Evolutionary conservation across 1,140 invertebrate species (phyloP).

Genomic region (Phymorhynchus buccinoides): DNA sequence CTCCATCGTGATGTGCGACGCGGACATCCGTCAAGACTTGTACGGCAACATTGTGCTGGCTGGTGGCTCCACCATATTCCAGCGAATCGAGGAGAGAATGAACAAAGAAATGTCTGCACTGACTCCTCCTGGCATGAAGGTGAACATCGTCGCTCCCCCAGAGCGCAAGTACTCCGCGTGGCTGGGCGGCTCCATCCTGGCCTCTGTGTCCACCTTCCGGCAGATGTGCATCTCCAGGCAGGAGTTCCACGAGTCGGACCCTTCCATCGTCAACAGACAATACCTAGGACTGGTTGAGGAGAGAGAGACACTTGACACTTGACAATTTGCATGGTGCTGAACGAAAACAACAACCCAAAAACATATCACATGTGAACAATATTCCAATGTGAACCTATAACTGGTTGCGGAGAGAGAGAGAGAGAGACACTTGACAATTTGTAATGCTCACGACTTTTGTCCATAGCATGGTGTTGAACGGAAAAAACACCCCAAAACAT

Average conservation of each 20-base stretch:
- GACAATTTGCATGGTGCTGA: no score
- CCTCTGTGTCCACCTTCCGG: constrained; percentile 77
- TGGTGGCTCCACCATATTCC: constrained; percentile 49
- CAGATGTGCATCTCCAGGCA: constrained; percentile 53
- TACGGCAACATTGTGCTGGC: constrained; percentile 47
- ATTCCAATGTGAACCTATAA: no score
- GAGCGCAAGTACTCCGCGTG: not conserved
- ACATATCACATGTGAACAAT: no score
- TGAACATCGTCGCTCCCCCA: constrained; percentile 83
- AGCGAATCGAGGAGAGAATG: constrained; percentile 52
- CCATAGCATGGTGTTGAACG: no score
- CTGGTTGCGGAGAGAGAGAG: no score
- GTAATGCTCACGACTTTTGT: no score
- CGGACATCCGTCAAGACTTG: constrained; percentile 45
- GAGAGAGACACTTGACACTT: no score
- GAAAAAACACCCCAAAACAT: no score
- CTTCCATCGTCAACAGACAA: no score
- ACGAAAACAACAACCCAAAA: no score
- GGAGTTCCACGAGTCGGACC: constrained; percentile 37
- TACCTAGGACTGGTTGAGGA: no score
- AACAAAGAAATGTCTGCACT: constrained; percentile 84
- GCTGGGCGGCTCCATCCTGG: constrained; percentile 34
- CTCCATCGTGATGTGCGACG: constrained; percentile 79
- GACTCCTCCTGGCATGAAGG: constrained; percentile 83
- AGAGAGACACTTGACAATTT: no score